Evolutionary conservation across 1,140 invertebrate species (phyloP), one percentile per base, ranked within the genome.

Genomic region (Drosophila malerkotliana): DNA sequence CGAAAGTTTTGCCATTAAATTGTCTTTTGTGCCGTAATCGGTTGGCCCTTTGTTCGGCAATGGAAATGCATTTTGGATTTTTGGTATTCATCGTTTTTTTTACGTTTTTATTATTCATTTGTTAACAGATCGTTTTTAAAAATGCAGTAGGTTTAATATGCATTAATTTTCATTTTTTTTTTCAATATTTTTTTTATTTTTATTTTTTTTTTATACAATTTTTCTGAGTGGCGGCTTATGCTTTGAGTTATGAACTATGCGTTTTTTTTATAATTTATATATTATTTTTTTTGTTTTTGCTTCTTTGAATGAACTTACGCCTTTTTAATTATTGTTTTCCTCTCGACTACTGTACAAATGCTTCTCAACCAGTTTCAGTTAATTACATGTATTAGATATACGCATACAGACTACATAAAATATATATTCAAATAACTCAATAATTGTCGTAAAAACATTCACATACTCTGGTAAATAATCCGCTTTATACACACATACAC

Each of bases 1-100:
- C 64, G 72, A 83, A 88, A 88, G 83, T 88, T 88, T 88, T 88
- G 77, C 84, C 83, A 83, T 88, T 88, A 88, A 88, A 88, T 83
- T 79, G 83, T 88, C 73, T 56, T 85, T 81, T 77, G 67, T 71
- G 76, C 52, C 72, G 76, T 84, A 84, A 84, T 84, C 80, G 54
- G 66, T 61, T 47, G 51, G 62, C 66, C 69, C 74, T 67, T 69
- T 71, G 63, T 69, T 34, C 15, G 18, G 64, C 32, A 32, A 48
- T 68, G 34, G 12, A 60, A 69, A 79, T 75, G 30, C 73, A 72
- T 54, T 52, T 68, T 44, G 41, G 57, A 26, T 55, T 61, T 47
- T 73, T 60, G 53, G 60, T 64, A 73, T 63, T 74, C 60, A 64
- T 64, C 63, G 32, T 44, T 81, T 59, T 37, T 32, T 71, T 54